Evolutionary conservation across 2,888 invertebrate species (phyloP).

Genomic region (Chrysotoxum bicinctum): DNA sequence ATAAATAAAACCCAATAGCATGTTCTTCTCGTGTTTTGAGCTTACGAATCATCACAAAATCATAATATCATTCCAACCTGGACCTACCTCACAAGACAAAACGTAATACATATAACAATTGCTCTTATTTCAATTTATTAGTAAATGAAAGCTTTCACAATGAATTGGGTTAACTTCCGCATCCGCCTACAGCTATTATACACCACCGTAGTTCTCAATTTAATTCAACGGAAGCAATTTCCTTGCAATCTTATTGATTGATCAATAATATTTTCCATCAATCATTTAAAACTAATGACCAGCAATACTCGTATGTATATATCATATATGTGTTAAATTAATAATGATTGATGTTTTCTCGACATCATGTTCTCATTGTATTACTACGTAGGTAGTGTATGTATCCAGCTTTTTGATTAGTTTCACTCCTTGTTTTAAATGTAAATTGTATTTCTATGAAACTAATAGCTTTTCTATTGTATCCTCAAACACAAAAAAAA

Average conservation of each 20-base stretch:
- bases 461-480: conserved; percentile 17
- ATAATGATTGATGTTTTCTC: conserved; percentile 8
- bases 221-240: background rate
- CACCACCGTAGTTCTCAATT: background rate
- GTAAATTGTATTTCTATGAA: background rate
- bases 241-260: conserved; percentile 11
- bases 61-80: conserved; percentile 5
- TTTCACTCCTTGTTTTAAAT: background rate
- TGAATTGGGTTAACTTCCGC: conserved; percentile 12
- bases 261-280: background rate
- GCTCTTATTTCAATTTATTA: background rate
- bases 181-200: background rate
- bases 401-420: conserved; percentile 3
- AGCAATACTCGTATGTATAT: background rate
- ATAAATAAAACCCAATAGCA: background rate
- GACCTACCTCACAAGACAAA: conserved; percentile 20
- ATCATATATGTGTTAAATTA: conserved; percentile 1
- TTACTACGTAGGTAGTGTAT: background rate
- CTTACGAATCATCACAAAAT: background rate
- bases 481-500: background rate
- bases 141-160: conserved; percentile 15
- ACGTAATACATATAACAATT: background rate
- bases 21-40: background rate
- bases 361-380: background rate
- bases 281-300: conserved; percentile 27